Conservation (phyloP, 2,113 vertebrate genomes). For the Thalassarche chlororhynchos region DNA sequence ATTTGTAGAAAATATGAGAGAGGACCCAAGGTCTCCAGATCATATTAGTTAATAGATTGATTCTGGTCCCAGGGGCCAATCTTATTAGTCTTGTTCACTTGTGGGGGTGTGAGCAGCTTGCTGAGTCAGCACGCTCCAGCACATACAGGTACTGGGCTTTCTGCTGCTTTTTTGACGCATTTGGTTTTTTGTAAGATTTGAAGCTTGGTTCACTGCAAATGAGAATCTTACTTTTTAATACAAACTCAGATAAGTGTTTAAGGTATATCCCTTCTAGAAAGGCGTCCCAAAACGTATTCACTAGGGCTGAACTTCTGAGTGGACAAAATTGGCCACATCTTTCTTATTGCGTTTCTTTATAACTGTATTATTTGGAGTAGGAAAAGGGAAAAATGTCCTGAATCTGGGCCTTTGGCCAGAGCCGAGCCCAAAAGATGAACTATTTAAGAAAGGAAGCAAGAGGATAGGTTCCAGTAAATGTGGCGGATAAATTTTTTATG, state of each 20-base stretch:
- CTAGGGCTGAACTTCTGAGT: neutral
- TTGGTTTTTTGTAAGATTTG: neutral
- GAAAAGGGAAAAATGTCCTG: neutral
- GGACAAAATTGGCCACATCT: neutral
- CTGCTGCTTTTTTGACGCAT: neutral
- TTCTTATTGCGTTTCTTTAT: neutral
- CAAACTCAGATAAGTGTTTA: neutral
- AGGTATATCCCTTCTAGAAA: neutral
- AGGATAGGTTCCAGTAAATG: neutral
- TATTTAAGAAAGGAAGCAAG: neutral
- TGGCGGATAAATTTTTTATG: neutral
- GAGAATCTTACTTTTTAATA: neutral
- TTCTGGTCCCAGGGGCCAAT: slow-evolving; percentile 12
- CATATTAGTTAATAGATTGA: slow-evolving; percentile 53
- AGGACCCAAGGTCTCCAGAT: slow-evolving; percentile 5
- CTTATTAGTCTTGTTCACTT: neutral
- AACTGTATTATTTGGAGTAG: neutral
- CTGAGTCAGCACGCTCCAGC: neutral
- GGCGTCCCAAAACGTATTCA: neutral
- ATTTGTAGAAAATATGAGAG: slow-evolving; percentile 28
- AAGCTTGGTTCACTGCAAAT: neutral
- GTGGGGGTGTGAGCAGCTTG: neutral
- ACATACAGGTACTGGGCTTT: neutral
- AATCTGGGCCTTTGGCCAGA: neutral
- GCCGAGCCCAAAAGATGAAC: neutral